Conservation (phyloP, 2,888 invertebrate genomes). For the Athalia circularis region DNA sequence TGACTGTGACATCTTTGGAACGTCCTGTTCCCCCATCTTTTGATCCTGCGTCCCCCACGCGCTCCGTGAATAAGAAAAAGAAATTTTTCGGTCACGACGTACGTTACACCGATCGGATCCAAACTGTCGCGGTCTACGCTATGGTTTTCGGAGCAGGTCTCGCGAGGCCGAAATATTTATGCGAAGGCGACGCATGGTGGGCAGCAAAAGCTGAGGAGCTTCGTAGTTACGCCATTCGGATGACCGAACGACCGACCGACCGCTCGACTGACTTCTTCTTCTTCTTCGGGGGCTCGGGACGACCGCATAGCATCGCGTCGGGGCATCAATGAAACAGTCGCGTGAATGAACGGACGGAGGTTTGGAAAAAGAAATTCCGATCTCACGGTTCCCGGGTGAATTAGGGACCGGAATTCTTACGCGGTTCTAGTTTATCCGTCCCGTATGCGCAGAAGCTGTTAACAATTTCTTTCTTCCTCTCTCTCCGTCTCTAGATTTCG, state of each 20-base stretch:
- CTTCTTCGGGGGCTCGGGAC: conserved; percentile 51
- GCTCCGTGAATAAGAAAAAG: not conserved
- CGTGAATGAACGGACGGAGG: conserved; percentile 71
- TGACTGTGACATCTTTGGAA: conserved; percentile 67
- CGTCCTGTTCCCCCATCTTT: conserved; percentile 61
- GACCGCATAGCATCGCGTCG: conserved; percentile 52
- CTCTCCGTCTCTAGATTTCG: not conserved
- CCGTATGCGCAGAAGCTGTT: conserved; percentile 14
- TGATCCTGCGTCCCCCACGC: conserved; percentile 50
- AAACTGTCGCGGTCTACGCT: conserved; percentile 58
- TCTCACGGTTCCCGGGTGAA: conserved; percentile 66
- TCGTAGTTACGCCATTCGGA: conserved; percentile 71
- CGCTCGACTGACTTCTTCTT: no score
- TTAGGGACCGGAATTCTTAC: conserved; percentile 55
- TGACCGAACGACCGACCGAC: conserved; percentile 52
- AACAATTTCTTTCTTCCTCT: conserved; percentile 47
- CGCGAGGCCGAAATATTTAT: conserved; percentile 65
- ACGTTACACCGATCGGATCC: not conserved
- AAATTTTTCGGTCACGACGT: conserved; percentile 50
- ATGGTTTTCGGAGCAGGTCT: conserved; percentile 53
- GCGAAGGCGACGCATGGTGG: conserved; percentile 49
- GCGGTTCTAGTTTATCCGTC: conserved; percentile 12
- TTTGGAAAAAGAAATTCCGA: conserved; percentile 65
- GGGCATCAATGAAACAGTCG: conserved; percentile 71
- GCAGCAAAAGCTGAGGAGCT: conserved; percentile 46